These are phyloP conservation scores for Paratrypauchen microcephalus DNA, from an alignment of 2,797 vertebrate genomes.

Conservation along the genomic window DNA sequence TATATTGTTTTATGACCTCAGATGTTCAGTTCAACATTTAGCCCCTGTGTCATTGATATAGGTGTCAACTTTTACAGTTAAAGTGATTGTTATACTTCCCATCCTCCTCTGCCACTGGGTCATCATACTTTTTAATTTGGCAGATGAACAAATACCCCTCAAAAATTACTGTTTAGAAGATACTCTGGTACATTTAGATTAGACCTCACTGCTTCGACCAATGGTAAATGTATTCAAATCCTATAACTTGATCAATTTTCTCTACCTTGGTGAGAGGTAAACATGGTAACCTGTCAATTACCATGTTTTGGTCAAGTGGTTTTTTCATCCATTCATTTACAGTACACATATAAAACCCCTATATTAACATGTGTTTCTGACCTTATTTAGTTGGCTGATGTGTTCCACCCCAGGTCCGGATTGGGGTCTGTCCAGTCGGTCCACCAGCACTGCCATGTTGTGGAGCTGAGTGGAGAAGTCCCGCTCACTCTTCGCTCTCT, in stretches of 20 bases:
- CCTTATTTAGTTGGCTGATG: conserved; percentile 87
- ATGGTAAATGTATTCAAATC: neutral
- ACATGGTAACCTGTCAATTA: neutral
- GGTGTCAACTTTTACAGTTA: neutral
- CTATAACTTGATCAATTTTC: neutral
- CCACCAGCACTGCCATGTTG: conserved; percentile 83
- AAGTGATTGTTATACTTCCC: neutral
- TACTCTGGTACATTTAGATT: neutral
- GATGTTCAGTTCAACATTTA: neutral
- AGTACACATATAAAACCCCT: neutral
- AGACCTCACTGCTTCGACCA: neutral
- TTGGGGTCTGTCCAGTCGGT: conserved; percentile 82
- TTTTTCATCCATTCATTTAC: neutral
- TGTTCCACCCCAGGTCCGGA: conserved; percentile 66
- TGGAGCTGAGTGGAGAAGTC: conserved; percentile 91
- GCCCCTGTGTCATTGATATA: neutral
- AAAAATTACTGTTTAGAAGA: neutral
- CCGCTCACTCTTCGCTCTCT: conserved; percentile 90
- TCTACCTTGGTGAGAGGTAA: neutral
- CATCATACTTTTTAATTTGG: neutral
- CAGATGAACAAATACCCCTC: neutral
- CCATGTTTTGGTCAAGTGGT: neutral
- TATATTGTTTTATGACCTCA: too few relatives aligned
- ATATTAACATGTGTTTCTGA: conserved; percentile 49
- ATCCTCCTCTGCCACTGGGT: neutral